phyloP scores from a whole-genome alignment of 1,140 invertebrate genomes.

The Drosophila truncata region DNA sequence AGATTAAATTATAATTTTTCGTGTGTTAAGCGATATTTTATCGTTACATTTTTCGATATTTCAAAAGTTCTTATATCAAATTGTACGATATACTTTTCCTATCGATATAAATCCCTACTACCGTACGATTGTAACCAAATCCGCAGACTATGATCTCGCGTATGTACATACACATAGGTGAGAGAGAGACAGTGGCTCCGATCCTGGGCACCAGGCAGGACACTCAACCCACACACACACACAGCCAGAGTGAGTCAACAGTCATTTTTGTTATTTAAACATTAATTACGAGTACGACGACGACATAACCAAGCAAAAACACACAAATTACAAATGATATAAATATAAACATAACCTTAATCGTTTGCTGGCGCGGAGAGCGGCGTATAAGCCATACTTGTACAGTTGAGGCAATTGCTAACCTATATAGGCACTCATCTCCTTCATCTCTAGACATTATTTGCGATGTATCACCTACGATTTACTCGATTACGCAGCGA shows the following conservation, averaged over 20 bases:
- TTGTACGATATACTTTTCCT: neutral
- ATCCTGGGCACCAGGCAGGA: conserved; percentile 22
- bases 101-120: neutral
- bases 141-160: conserved; percentile 32
- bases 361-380: conserved; percentile 40
- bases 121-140: conserved; percentile 24
- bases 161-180: conserved; percentile 46
- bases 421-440: conserved; percentile 69
- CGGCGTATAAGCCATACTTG: conserved; percentile 71
- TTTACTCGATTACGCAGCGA: conserved; percentile 68
- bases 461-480: conserved; percentile 46
- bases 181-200: conserved; percentile 9
- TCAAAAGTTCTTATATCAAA: neutral
- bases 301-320: conserved; percentile 39
- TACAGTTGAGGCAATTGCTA: conserved; percentile 78
- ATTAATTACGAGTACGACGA: conserved; percentile 47
- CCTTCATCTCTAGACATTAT: conserved; percentile 59
- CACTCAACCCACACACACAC: conserved; percentile 27
- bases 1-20: neutral
- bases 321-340: conserved; percentile 44
- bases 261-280: conserved; percentile 67
- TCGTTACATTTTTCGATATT: neutral
- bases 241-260: conserved; percentile 60
- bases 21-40: neutral
- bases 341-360: conserved; percentile 50